Evolutionary conservation across 2,113 vertebrate genomes (phyloP).

Genomic region (Syngnathus floridae): DNA sequence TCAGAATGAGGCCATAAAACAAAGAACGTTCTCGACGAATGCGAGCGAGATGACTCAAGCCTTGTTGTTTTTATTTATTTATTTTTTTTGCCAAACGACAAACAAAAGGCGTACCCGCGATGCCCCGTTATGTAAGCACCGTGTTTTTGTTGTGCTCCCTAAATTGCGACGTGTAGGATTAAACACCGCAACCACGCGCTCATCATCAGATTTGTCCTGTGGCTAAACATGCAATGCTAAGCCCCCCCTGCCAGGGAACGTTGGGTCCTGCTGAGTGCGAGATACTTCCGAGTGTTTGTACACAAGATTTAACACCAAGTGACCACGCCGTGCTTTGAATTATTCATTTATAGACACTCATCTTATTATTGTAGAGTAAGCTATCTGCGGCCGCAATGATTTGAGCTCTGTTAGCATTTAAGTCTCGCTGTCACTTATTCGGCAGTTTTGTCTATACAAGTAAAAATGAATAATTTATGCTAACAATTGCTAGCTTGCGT

Average conservation of each 20-base stretch:
- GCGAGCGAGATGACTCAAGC: not conserved
- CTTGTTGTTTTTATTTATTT: not conserved
- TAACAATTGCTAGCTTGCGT: not conserved
- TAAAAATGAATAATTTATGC: not conserved
- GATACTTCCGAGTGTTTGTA: not conserved
- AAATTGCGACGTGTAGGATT: constrained; percentile 12
- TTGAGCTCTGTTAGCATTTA: not conserved
- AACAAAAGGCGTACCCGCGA: constrained; percentile 4
- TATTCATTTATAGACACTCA: not conserved
- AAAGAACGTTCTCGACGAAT: not conserved
- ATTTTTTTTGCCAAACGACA: not conserved
- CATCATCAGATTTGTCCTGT: constrained; percentile 8
- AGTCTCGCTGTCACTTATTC: not conserved
- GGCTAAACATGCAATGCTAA: constrained; percentile 5
- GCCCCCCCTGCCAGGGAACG: not conserved
- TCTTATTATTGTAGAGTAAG: constrained; percentile 5
- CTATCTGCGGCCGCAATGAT: not conserved
- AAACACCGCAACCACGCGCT: not conserved
- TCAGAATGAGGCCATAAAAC: constrained; percentile 2
- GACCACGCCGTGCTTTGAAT: not conserved
- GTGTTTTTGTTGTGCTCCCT: constrained; percentile 3
- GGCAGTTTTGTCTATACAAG: not conserved
- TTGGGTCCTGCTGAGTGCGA: not conserved
- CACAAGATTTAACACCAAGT: not conserved
- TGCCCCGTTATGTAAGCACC: not conserved